Percentiles rank a stretch among this genome's conserved stretches.
phyloP scores from a whole-genome alignment of 1,140 invertebrate species.

The Limonius californicus region DNA sequence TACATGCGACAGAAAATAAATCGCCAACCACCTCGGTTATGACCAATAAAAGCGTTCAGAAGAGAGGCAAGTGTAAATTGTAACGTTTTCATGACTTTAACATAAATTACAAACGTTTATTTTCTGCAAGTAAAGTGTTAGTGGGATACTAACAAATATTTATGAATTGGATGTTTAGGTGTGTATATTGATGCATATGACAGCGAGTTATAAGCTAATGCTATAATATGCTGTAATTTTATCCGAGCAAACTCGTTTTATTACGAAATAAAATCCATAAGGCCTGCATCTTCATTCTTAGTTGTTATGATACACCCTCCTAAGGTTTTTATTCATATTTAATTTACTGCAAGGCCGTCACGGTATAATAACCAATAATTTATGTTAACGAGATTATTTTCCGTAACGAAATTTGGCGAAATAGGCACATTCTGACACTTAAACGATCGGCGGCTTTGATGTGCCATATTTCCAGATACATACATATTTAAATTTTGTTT shows the following conservation, averaged over 20 bases:
- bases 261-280: slow-evolving; percentile 5
- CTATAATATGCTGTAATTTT: slow-evolving; percentile 6
- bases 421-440: too few relatives aligned
- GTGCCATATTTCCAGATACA: too few relatives aligned
- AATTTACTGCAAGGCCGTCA: too few relatives aligned
- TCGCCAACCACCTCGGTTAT: slow-evolving; percentile 21
- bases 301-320: too few relatives aligned
- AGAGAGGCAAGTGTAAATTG: slow-evolving; percentile 29
- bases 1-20: neutral
- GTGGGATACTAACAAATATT: slow-evolving; percentile 14
- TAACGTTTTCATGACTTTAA: slow-evolving; percentile 28
- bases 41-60: slow-evolving; percentile 26
- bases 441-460: too few relatives aligned
- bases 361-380: too few relatives aligned
- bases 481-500: too few relatives aligned
- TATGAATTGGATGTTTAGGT: slow-evolving; percentile 14
- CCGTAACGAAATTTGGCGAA: too few relatives aligned
- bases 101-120: slow-evolving; percentile 28
- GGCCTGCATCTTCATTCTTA: neutral
- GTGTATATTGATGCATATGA: slow-evolving; percentile 14
- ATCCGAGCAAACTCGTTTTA: neutral
- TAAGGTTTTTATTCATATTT: too few relatives aligned
- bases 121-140: slow-evolving; percentile 10
- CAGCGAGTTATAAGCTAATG: slow-evolving; percentile 1
- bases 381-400: too few relatives aligned